phyloP scores from a whole-genome alignment of 2,113 vertebrate genomes.

The Sapajus apella region DNA sequence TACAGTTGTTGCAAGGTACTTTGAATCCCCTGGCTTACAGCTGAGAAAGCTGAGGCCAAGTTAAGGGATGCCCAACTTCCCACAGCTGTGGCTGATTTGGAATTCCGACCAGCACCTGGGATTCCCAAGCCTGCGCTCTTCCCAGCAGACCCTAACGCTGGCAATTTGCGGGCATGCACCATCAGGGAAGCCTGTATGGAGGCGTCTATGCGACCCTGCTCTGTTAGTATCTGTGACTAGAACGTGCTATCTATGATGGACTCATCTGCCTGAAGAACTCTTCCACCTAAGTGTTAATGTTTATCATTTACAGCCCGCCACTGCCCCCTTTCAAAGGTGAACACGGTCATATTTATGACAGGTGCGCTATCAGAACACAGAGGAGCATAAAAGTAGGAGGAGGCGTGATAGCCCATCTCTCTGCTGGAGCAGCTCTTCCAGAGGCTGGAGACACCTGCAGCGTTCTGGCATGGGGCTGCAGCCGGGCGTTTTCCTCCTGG shows the following conservation, averaged over 20 bases:
- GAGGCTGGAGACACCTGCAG: neutral
- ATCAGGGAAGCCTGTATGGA: neutral
- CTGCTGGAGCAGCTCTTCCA: neutral
- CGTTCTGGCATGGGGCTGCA: neutral
- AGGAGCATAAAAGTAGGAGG: constrained; percentile 55
- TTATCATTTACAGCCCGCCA: constrained; percentile 72
- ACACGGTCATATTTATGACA: constrained; percentile 64
- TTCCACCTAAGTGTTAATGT: constrained; percentile 61
- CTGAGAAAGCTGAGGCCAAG: neutral
- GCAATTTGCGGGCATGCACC: neutral
- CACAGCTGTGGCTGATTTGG: neutral
- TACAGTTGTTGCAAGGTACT: neutral
- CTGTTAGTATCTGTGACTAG: neutral
- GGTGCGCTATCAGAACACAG: constrained; percentile 16
- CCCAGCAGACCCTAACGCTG: neutral
- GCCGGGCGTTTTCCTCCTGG: neutral
- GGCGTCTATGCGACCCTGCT: neutral
- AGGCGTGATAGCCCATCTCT: neutral
- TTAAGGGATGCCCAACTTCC: neutral
- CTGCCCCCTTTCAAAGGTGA: constrained; percentile 72
- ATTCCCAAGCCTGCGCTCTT: neutral
- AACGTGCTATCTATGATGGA: neutral
- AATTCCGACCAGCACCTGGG: neutral
- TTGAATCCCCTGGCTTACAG: neutral
- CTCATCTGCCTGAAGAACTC: neutral